Conservation (phyloP, 2,797 vertebrate genomes). For the Anisognathus igniventris region DNA sequence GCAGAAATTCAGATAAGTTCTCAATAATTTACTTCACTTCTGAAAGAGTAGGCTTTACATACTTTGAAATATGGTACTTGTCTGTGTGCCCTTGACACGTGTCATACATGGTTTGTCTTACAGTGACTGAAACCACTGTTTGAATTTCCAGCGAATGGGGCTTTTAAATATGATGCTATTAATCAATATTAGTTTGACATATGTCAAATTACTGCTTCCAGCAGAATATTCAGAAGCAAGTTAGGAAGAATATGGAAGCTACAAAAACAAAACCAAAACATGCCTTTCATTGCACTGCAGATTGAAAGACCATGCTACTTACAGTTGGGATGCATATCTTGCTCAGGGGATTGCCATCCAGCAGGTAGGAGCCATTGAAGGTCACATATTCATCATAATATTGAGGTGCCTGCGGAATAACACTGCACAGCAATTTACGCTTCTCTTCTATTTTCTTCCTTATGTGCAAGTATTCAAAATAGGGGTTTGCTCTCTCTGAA, state of each 20-base stretch:
- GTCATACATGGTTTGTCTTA: background rate
- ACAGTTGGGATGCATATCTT: slow-evolving; percentile 98
- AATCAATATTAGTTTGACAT: background rate
- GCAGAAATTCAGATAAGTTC: background rate
- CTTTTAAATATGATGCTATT: background rate
- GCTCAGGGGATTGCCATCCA: slow-evolving; percentile 98
- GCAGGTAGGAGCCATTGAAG: slow-evolving; percentile 96
- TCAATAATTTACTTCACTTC: background rate
- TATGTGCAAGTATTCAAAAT: slow-evolving; percentile 98
- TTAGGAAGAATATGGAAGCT: background rate
- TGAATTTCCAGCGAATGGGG: background rate
- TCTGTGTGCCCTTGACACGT: background rate
- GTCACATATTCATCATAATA: slow-evolving; percentile 99
- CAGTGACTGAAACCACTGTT: background rate
- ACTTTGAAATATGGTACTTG: background rate
- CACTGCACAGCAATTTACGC: slow-evolving; percentile 93
- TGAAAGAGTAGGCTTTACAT: background rate
- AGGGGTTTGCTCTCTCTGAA: slow-evolving; percentile 95
- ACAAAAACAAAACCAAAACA: background rate
- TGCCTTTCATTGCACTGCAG: background rate
- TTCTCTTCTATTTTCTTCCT: slow-evolving; percentile 97
- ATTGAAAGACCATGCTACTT: slow-evolving; percentile 66
- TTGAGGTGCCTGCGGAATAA: slow-evolving; percentile 97
- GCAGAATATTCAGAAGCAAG: background rate
- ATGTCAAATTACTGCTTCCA: background rate